Conservation (phyloP, 2,797 vertebrate species). For the Sebastes wilsoni region DNA sequence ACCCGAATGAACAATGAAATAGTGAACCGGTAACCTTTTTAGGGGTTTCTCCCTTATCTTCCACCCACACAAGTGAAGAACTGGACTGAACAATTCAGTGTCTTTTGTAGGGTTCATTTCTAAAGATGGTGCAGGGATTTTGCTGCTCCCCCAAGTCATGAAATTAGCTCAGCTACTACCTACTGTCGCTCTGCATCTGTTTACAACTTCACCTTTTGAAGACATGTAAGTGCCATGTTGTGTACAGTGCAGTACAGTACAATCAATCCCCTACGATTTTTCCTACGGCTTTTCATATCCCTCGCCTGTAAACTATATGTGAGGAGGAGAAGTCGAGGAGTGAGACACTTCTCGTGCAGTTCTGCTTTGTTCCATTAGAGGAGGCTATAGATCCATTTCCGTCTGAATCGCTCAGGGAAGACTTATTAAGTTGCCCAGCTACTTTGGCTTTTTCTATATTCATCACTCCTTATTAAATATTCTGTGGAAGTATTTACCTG, state of each 20-base stretch:
- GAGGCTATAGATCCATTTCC: conserved; percentile 59
- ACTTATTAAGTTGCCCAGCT: conserved; percentile 84
- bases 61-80: neutral
- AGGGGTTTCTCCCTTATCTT: neutral
- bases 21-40: neutral
- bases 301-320: conserved; percentile 9
- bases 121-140: conserved; percentile 21
- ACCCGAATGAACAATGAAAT: neutral
- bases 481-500: conserved; percentile 80
- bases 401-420: conserved; percentile 86
- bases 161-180: conserved; percentile 26
- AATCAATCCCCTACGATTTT: conserved; percentile 48
- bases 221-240: conserved; percentile 70
- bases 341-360: conserved; percentile 70
- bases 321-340: conserved; percentile 69
- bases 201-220: conserved; percentile 70
- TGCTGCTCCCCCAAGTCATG: conserved; percentile 19
- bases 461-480: conserved; percentile 82
- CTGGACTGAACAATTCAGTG: neutral
- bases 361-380: conserved; percentile 59
- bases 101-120: conserved; percentile 3
- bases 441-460: conserved; percentile 78
- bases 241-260: conserved; percentile 66
- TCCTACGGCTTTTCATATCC: conserved; percentile 48
- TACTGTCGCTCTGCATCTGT: conserved; percentile 58